Percentiles rank a stretch among this genome's conserved stretches.
phyloP scores from a whole-genome alignment of 2,797 vertebrate species.

The Menidia menidia region DNA sequence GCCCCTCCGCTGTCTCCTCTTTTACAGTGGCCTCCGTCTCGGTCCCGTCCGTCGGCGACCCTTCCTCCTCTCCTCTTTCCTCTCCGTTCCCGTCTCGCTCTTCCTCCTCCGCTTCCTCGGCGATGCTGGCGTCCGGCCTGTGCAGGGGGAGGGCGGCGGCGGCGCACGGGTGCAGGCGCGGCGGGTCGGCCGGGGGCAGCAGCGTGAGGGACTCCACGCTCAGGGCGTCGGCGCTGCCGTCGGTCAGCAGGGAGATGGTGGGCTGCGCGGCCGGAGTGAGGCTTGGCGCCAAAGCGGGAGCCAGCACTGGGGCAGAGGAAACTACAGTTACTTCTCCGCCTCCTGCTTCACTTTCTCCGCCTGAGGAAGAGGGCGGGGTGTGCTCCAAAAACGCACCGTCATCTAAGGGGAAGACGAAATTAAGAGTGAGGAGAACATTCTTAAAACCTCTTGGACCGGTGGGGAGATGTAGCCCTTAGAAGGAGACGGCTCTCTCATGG shows the following conservation, averaged over 20 bases:
- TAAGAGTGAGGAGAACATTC: conserved; percentile 18
- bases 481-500: background rate
- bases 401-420: conserved; percentile 62
- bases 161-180: conserved; percentile 85
- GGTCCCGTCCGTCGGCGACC: conserved; percentile 38
- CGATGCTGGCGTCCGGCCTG: conserved; percentile 46
- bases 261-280: conserved; percentile 94
- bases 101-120: conserved; percentile 49
- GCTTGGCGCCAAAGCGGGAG: conserved; percentile 89
- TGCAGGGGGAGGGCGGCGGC: conserved; percentile 10
- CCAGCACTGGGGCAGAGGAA: conserved; percentile 68
- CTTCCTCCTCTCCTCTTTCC: conserved; percentile 23
- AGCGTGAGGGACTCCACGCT: conserved; percentile 94
- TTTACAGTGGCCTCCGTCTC: conserved; percentile 46
- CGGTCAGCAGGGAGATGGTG: conserved; percentile 92
- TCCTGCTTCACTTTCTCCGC: conserved; percentile 63
- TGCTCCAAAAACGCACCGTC: conserved; percentile 81
- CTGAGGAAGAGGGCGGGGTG: conserved; percentile 72
- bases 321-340: conserved; percentile 42
- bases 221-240: conserved; percentile 83
- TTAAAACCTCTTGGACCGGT: background rate
- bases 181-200: conserved; percentile 89
- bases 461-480: background rate
- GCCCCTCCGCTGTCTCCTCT: conserved; percentile 52
- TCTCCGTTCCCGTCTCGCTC: background rate